phyloP scores from a whole-genome alignment of 2,113 vertebrate genomes.

The Heteronetta atricapilla region DNA sequence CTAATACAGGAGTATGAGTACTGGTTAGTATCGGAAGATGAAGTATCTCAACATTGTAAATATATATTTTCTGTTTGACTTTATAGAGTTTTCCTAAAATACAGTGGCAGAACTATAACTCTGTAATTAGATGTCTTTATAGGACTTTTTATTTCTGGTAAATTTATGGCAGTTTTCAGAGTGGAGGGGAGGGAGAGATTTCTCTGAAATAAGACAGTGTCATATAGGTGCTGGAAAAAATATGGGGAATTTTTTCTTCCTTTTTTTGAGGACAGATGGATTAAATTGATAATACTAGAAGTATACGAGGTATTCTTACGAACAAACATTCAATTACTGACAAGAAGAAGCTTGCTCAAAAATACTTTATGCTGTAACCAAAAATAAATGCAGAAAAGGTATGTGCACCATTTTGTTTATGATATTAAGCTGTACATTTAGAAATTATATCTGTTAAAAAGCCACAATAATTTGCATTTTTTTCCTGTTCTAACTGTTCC shows the following conservation, averaged over 20 bases:
- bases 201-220: background rate
- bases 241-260: background rate
- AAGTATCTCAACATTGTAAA: background rate
- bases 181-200: background rate
- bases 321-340: background rate
- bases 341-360: background rate
- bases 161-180: background rate
- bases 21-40: background rate
- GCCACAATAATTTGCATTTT: background rate
- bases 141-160: background rate
- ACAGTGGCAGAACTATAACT: background rate
- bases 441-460: background rate
- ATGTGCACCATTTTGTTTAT: background rate
- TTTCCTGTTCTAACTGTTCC: background rate
- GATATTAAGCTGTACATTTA: background rate
- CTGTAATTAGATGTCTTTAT: background rate
- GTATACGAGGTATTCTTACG: background rate
- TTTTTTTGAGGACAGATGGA: background rate
- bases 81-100: background rate
- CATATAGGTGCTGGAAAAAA: fast-evolving
- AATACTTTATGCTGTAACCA: background rate
- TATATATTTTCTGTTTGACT: background rate
- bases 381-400: background rate
- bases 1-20: background rate
- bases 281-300: background rate